Base-by-base conservation (phyloP, 2,888 invertebrate genomes). In the Cryptocheilus praepositus region DNA sequence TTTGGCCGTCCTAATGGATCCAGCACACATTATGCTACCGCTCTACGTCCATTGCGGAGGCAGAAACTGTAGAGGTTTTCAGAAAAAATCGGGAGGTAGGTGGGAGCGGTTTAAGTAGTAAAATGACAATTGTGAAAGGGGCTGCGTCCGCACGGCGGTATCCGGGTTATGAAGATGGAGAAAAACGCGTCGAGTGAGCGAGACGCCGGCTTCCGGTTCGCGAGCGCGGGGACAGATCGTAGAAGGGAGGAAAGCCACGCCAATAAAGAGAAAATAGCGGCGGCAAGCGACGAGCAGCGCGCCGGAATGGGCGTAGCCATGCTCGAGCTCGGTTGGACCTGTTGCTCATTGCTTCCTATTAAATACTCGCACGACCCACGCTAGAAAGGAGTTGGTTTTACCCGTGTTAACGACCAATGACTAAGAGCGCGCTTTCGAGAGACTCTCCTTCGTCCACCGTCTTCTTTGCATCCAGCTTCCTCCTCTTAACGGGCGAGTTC, bases 271-370 rank as follows among this genome's bases (percentile, higher is more conserved):
- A 68, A 80, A 77, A 77, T 71, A 71, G 74, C 62, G 70, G 71
- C 58, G 61, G 56, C 60, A 16, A 18, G 54, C 66, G 58, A 76
- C 63, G 66, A 73, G 68, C 71, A 71, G 70, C 70, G 60, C 70
- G 71, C 67, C 76, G 71, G 70, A 81, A 81, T 83, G 81, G 83
- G 78, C 82, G 84, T 83, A 80, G 76, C 80, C 74, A 73, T 74
- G 73, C 75, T 71, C 67, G 78, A 74, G 77, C 71, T 4, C 16
- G 49, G 65, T 76, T 74, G 71, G 76, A 81, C 84, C 83, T 83
- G 83, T 83, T 84, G 77, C 79, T 81, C 80, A 80, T 82, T 83
- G 82, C 84, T 84, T 82, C 82, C 81, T 83, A 82, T 81, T 78
- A 80, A 83, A 83, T 79, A 78, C 78, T 70, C 73, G 69, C 63